A percentile compares a stretch with the other conserved stretches of the same genome.
phyloP scores from a whole-genome alignment of 2,113 vertebrate species.

The Gobio gobio region DNA sequence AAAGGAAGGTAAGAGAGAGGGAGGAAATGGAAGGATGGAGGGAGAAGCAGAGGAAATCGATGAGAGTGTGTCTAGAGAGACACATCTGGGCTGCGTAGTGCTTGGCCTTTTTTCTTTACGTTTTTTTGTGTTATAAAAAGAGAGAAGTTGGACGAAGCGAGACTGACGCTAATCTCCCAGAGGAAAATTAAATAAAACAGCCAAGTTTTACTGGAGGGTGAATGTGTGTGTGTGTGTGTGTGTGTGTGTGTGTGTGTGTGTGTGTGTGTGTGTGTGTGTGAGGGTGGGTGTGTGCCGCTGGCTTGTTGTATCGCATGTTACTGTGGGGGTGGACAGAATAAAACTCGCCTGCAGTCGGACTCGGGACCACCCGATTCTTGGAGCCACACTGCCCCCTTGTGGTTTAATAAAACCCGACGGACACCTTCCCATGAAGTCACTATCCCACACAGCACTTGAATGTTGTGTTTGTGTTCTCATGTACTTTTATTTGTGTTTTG shows the following conservation, averaged over 20 bases:
- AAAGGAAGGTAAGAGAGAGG: constrained; percentile 2
- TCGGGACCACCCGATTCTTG: neutral
- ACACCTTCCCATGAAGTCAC: neutral
- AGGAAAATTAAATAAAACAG: constrained; percentile 69
- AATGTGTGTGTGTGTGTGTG: constrained; percentile 34
- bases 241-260: constrained; percentile 24
- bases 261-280: constrained; percentile 36
- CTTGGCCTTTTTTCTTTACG: neutral
- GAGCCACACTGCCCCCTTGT: constrained; percentile 47
- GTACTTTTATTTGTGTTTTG: neutral
- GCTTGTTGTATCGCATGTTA: neutral
- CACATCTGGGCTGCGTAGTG: constrained; percentile 69
- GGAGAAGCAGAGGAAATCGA: constrained; percentile 30
- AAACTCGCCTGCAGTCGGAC: neutral
- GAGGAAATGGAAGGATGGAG: constrained; percentile 19
- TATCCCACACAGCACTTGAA: neutral
- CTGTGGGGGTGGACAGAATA: constrained; percentile 28
- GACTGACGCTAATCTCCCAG: constrained; percentile 62
- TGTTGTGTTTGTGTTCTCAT: neutral
- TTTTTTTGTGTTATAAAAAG: constrained; percentile 61
- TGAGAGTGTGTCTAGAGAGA: constrained; percentile 52
- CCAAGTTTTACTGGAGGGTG: constrained; percentile 20
- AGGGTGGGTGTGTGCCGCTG: neutral
- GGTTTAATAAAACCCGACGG: neutral
- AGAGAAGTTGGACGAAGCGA: constrained; percentile 62